These are phyloP conservation scores for Drosophila fulvimacula DNA, from an alignment of 2,888 invertebrate species.

Conservation along the genomic window DNA sequence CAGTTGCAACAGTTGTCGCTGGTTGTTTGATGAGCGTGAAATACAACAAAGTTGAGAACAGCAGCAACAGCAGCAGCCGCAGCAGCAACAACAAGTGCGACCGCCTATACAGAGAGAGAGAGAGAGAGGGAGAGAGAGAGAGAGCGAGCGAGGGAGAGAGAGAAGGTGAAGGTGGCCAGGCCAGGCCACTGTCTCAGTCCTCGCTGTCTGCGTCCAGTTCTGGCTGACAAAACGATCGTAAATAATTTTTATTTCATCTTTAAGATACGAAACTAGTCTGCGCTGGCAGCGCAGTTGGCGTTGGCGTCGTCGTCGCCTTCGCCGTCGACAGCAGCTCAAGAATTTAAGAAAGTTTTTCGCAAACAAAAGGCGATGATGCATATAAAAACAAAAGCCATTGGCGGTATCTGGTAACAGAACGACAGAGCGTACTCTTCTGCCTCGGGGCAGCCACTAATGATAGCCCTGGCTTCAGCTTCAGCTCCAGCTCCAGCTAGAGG, in stretches of 20 bases:
- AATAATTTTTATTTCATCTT: constrained; percentile 83
- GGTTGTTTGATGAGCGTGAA: constrained; percentile 77
- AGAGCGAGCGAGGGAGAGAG: constrained; percentile 13
- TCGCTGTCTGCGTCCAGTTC: constrained; percentile 62
- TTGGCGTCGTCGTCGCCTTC: constrained; percentile 27
- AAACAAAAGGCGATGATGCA: constrained; percentile 78
- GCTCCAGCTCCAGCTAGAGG: constrained; percentile 22
- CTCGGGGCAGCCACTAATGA: constrained; percentile 69
- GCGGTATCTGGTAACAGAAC: constrained; percentile 9
- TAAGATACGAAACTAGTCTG: constrained; percentile 79
- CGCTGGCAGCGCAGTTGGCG: constrained; percentile 51
- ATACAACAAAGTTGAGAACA: constrained; percentile 75
- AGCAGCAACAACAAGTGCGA: constrained; percentile 59
- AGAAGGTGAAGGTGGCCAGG: constrained; percentile 67
- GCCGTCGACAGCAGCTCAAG: constrained; percentile 55
- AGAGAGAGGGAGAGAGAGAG: background rate
- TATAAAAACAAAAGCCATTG: constrained; percentile 49
- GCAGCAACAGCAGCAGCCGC: constrained; percentile 40
- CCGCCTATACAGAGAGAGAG: constrained; percentile 4
- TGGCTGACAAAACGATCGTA: constrained; percentile 83
- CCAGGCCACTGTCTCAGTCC: constrained; percentile 36
- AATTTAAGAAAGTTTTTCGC: constrained; percentile 81
- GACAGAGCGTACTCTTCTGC: constrained; percentile 47
- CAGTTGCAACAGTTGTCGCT: constrained; percentile 75
- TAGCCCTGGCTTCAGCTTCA: constrained; percentile 65